Evolutionary conservation across 2,888 invertebrate genomes (phyloP).

Genomic region (Agrilus mali): DNA sequence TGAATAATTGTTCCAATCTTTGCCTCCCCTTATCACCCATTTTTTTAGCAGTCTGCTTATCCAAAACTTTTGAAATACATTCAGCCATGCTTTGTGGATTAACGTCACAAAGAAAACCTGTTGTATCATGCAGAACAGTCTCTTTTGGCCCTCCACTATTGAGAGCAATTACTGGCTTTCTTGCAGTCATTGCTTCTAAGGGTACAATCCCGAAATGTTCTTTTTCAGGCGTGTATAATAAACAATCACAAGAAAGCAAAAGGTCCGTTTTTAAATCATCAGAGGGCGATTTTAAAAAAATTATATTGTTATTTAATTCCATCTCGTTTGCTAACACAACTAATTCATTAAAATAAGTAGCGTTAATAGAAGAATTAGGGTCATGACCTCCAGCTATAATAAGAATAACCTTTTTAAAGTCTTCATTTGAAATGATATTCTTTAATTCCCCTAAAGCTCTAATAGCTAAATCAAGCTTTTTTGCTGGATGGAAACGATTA

Average conservation of each 20-base stretch:
- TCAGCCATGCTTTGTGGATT: conserved; percentile 58
- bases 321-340: conserved; percentile 49
- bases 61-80: conserved; percentile 56
- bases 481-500: conserved; percentile 95
- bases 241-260: conserved; percentile 56
- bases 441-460: conserved; percentile 60
- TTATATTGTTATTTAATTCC: conserved; percentile 57
- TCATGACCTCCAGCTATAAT: conserved; percentile 97
- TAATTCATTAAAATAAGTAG: conserved; percentile 70
- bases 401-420: conserved; percentile 62
- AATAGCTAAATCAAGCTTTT: conserved; percentile 80
- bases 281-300: conserved; percentile 76
- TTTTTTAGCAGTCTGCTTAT: conserved; percentile 44
- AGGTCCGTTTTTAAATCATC: conserved; percentile 75
- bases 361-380: conserved; percentile 73
- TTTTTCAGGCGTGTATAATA: conserved; percentile 90
- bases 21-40: conserved; percentile 67
- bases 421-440: conserved; percentile 35
- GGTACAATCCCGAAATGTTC: conserved; percentile 99
- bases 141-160: conserved; percentile 94
- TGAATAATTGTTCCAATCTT: conserved; percentile 49
- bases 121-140: conserved; percentile 67
- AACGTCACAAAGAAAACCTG: conserved; percentile 69
- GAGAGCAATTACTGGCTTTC: conserved; percentile 88
- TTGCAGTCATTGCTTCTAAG: conserved; percentile 92